Base-by-base conservation (phyloP, 2,888 invertebrate species). In the Thumatha senex region DNA sequence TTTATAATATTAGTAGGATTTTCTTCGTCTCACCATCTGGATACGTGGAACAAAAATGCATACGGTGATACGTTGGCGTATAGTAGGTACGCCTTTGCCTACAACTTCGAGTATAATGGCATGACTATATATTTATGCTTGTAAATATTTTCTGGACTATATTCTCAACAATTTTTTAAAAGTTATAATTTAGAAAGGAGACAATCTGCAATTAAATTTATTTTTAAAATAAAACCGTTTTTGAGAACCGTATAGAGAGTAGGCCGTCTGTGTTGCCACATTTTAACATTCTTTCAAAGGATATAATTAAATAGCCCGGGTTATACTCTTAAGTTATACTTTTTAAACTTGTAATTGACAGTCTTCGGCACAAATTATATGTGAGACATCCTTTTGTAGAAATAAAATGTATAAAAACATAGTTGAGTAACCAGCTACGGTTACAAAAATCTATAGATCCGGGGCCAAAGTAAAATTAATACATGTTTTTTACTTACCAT, bases 291-390 rank as follows among this genome's bases (percentile, higher is more conserved):
- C 75, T 61, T 70, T 57, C 72, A 67, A 71, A 75, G 69, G 71
- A 64, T 80, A 77, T 82, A 82, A 84, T 83, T 82, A 83, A 72
- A 68, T 57, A 56, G 51, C 55, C 63, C 61, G 58, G 10, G 40
- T 70, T 68, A 59, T 68, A 70, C 72, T 67, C 72, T 67, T 70
- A 76, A 78, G 56, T 74, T 80, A 75, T 82, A 78, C 72, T 80
- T 79, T 44, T 73, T 71, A 74, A 69, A 64, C 66, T 73, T 71
- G 78, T 84, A 83, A 84, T 82, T 84, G 82, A 69, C 63, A 76
- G 76, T 77, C 75, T 67, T 61, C 62, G 63, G 59, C 63, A 74
- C 67, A 75, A 82, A 82, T 79, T 79, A 80, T 65, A 73, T 55
- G 48, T 51, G 72, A 77, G 74, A 78, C 80, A 76, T 70, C 70